Evolutionary conservation across 2,888 invertebrate species (phyloP), one percentile per base, ranked within the genome.

Genomic region (Pocota personata): DNA sequence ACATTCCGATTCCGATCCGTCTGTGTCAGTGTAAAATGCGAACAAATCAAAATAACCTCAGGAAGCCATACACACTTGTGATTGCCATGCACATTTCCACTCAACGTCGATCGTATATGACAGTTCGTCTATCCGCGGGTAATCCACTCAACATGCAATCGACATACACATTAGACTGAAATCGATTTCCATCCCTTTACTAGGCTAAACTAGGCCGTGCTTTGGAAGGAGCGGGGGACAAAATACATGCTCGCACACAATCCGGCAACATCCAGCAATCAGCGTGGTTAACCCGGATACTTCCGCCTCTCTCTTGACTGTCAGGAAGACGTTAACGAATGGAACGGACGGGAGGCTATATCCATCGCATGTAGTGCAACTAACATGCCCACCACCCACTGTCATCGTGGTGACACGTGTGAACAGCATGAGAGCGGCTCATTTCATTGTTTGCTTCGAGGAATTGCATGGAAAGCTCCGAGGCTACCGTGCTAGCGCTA

Each of bases 201-300:
- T 7, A n/a, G 32, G 24, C n/a, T 16, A 43, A 46, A 43, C 24
- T 55, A 43, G 35, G 24, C 66, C 16, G 16, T 43, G 3, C 5
- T 6, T 27, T 40, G 7, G 3, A 6, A 2, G 14, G 24, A 1
- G 5, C 1, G 14, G 14, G 12, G 30, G 27, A 58, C 40, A 30
- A 46, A 72, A 37, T 73, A 58, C 78, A 83, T 62, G 67, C 78
- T 72, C 19, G 46, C 67, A 83, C 67, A 78, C 67, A 83, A 83
- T 67, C 73, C 60, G 60, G 30, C 55, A 48, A 24, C 46, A 32
- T 73, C 37, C 8, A 62, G 78, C 73, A 78, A 79, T 79, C 79
- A 83, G 57, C 66, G 72, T 50, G 83, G 79, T 73, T 79, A 62
- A 78, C 79, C 73, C 67, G 57, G 55, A 78, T 73, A 79, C 62